Percentiles rank a stretch among this genome's conserved stretches.
These are phyloP conservation scores for Stercorarius parasiticus DNA, from an alignment of 2,113 vertebrate genomes.

Conservation along the genomic window DNA sequence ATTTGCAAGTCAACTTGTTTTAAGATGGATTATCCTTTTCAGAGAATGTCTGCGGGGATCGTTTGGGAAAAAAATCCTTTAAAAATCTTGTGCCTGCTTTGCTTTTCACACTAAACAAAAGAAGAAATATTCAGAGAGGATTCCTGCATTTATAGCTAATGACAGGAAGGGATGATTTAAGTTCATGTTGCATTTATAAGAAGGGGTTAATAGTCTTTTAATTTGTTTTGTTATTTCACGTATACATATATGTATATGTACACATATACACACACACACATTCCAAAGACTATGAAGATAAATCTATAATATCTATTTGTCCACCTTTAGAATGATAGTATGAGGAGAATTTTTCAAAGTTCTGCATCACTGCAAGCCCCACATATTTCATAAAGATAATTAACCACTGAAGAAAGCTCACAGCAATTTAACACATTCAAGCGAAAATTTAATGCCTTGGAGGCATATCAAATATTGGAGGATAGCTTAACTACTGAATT, in stretches of 20 bases:
- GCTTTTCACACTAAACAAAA: background rate
- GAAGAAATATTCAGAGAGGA: background rate
- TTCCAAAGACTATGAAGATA: background rate
- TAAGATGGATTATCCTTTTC: conserved; percentile 47
- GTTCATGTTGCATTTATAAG: background rate
- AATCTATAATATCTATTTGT: background rate
- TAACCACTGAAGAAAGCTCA: conserved; percentile 57
- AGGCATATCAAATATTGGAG: conserved; percentile 63
- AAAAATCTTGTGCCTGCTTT: conserved; percentile 25
- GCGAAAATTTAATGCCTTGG: conserved; percentile 35
- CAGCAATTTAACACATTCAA: conserved; percentile 45
- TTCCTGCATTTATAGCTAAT: background rate
- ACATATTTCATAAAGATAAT: conserved; percentile 61
- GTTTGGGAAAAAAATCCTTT: background rate
- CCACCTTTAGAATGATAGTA: background rate
- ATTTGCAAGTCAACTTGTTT: conserved; percentile 54
- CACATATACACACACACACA: background rate
- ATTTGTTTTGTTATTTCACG: background rate
- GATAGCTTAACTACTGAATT: conserved; percentile 65
- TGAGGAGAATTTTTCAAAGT: background rate
- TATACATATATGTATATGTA: background rate
- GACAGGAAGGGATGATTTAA: background rate
- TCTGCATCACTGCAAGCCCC: conserved; percentile 1
- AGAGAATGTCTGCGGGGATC: background rate
- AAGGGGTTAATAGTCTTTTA: background rate